Percentiles rank a stretch among this genome's conserved stretches.
phyloP scores from a whole-genome alignment of 2,888 invertebrate genomes.

The Catocala fraxini region DNA sequence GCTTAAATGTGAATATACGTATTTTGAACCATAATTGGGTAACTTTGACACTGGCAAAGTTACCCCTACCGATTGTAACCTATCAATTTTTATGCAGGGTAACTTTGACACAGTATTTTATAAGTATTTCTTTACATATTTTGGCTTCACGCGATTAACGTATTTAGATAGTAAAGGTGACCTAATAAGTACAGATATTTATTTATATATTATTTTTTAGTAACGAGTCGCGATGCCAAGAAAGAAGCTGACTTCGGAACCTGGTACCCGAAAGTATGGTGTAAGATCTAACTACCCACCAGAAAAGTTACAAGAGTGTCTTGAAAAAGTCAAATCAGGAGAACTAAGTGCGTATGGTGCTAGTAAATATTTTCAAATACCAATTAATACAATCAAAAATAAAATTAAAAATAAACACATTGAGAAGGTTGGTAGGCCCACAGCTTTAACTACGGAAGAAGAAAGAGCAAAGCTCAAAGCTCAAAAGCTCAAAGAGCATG shows the following conservation, averaged over 20 bases:
- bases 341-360: slow-evolving; percentile 22
- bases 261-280: slow-evolving; percentile 17
- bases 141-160: no score
- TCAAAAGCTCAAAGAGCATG: slow-evolving; percentile 31
- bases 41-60: no score
- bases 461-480: no score
- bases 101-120: no score
- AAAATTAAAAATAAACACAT: slow-evolving; percentile 25
- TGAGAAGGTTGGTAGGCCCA: slow-evolving; percentile 28
- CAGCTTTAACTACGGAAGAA: slow-evolving; percentile 22
- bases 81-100: no score
- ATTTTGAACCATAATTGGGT: no score
- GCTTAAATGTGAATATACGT: no score
- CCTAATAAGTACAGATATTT: no score
- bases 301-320: neutral
- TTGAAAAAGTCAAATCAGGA: slow-evolving; percentile 11
- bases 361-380: slow-evolving; percentile 20
- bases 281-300: slow-evolving; percentile 6
- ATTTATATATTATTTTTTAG: no score
- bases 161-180: no score
- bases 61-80: no score
- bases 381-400: slow-evolving; percentile 31
- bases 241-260: slow-evolving; percentile 18
- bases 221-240: slow-evolving; percentile 12
- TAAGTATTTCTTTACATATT: no score